phyloP scores from a whole-genome alignment of 2,113 vertebrate genomes.

The Solea senegalensis region DNA sequence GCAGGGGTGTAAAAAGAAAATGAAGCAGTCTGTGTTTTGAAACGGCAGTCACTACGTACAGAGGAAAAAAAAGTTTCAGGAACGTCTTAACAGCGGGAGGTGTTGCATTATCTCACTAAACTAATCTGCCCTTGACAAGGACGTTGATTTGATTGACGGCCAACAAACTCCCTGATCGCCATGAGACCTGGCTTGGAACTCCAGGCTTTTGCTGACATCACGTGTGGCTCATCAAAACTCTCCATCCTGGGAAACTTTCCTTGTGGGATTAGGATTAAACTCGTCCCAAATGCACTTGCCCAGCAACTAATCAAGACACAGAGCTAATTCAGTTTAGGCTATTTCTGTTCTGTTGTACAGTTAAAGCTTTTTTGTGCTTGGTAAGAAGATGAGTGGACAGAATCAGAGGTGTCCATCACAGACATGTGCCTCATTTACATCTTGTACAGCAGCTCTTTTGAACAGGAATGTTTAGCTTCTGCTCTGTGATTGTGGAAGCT shows the following conservation, averaged over 20 bases:
- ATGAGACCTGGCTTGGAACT: constrained; percentile 32
- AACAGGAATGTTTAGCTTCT: background rate
- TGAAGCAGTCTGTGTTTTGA: background rate
- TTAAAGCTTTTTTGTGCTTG: constrained; percentile 36
- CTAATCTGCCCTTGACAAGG: constrained; percentile 23
- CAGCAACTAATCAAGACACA: constrained; percentile 46
- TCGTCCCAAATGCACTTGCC: constrained; percentile 34
- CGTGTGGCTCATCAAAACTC: constrained; percentile 50
- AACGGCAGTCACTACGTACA: background rate
- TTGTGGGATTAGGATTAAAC: constrained; percentile 72
- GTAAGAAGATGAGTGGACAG: constrained; percentile 32
- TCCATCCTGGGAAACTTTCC: constrained; percentile 48
- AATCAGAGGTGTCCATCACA: constrained; percentile 13
- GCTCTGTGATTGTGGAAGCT: constrained; percentile 4
- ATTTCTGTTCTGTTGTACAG: constrained; percentile 26
- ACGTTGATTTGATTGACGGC: constrained; percentile 41
- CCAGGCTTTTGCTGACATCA: constrained; percentile 42
- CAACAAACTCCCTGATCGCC: constrained; percentile 46
- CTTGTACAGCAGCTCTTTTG: constrained; percentile 5
- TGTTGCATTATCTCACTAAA: background rate
- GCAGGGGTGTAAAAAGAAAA: background rate
- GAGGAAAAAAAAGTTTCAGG: background rate
- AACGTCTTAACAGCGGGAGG: background rate
- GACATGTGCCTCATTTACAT: constrained; percentile 9
- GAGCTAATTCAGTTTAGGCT: constrained; percentile 57